Base-by-base conservation (phyloP, 2,797 vertebrate species). In the Urophycis tenuis region DNA sequence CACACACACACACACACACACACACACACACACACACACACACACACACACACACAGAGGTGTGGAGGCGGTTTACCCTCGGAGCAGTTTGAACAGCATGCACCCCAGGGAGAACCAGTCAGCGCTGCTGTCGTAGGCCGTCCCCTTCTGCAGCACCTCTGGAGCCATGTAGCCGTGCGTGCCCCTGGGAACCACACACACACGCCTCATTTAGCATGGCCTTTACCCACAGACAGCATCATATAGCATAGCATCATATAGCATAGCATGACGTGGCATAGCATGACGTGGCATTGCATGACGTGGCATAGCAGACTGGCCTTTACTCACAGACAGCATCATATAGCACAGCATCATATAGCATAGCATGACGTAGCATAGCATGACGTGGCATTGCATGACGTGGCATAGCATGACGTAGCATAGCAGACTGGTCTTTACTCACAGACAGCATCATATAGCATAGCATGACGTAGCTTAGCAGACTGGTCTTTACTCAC, bases 81-180 rank as follows among this genome's bases (percentile, higher is more conserved):
- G 90, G 34, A 99, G 95, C 1, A 99, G 96, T 78, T 99, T 99
- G 94, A 99, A 99, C 71, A 99, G 95, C 97, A 99, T 98, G 88
- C 97, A 99, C 81, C 97, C 97, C 84, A 99, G 87, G 2, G 97
- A 99, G 93, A 99, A 99, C 97, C 97, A 99, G 92, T 99, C 97
- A 0, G 97, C 97, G 0, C 97, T 99, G 95, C 97, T 98, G 91
- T 99, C 97, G 0, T 99, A 99, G 0, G 97, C 95, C 0, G 96
- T 98, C 60, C 97, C 97, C 87, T 99, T 99, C 94, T 99, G 97
- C 14, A 99, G 94, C 74, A 99, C 97, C 92, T 99, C 97, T 0
- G 97, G 97, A 76, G 97, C 97, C 97, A 99, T 99, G 94, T 99
- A 99, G 0, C 97, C 97, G 0, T 99, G 97, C 34, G 97, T 99